Percentiles rank a stretch among this genome's conserved stretches.
phyloP scores from a whole-genome alignment of 1,140 invertebrate genomes.

The Uloborus diversus region DNA sequence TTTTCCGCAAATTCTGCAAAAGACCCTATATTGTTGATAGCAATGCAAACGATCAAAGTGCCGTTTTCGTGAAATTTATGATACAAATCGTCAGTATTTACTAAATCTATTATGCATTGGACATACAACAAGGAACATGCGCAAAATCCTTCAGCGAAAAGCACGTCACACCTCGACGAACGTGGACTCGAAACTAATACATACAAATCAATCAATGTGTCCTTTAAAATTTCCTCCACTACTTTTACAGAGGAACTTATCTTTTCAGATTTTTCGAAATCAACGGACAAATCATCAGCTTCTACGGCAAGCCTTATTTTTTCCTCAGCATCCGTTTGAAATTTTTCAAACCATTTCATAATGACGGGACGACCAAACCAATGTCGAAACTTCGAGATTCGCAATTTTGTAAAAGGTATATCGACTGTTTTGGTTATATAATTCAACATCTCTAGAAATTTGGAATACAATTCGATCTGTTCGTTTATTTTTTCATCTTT shows the following conservation, averaged over 20 bases:
- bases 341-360: background rate
- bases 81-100: background rate
- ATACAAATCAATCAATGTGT: background rate
- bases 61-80: background rate
- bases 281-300: background rate
- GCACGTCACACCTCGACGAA: background rate
- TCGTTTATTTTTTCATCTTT: background rate
- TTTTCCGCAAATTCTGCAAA: background rate
- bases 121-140: background rate
- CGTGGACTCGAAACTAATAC: background rate
- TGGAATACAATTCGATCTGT: background rate
- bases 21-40: background rate
- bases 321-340: background rate
- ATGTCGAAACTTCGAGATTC: background rate
- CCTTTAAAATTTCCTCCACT: background rate
- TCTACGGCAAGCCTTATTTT: background rate
- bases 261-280: background rate
- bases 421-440: background rate
- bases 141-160: background rate
- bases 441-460: background rate
- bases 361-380: background rate
- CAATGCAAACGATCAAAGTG: background rate
- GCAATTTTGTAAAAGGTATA: background rate
- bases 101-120: background rate
- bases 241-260: background rate